Percentiles rank a stretch among this genome's conserved stretches.
Conservation (phyloP, 2,888 invertebrate species). For the Tenthredo notha region DNA sequence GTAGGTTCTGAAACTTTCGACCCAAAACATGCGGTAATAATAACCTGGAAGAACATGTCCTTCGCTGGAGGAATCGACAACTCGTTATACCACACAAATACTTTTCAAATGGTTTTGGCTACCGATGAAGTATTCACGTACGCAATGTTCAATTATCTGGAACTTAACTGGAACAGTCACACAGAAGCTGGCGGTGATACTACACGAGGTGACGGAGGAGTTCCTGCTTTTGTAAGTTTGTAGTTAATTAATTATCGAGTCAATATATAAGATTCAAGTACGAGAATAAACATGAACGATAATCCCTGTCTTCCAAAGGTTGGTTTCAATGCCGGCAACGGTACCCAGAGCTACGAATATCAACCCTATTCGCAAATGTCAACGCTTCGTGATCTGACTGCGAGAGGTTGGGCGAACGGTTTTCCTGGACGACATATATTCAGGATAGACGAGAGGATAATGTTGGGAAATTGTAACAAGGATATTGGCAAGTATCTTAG, state of each 20-base stretch:
- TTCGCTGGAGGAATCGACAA: slow-evolving; percentile 93
- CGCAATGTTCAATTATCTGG: slow-evolving; percentile 95
- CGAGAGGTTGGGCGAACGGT: slow-evolving; percentile 92
- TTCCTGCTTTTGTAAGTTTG: slow-evolving; percentile 90
- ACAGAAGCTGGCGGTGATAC: slow-evolving; percentile 96
- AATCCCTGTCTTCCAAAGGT: slow-evolving; percentile 81
- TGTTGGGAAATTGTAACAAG: slow-evolving; percentile 95
- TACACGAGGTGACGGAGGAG: slow-evolving; percentile 91
- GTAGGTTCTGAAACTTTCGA: slow-evolving; percentile 94
- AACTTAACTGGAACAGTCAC: slow-evolving; percentile 94
- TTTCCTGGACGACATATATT: slow-evolving; percentile 96
- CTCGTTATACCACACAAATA: slow-evolving; percentile 93
- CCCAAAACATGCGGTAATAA: slow-evolving; percentile 93
- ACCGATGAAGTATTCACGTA: slow-evolving; percentile 97
- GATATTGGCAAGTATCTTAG: slow-evolving; percentile 85
- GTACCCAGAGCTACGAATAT: slow-evolving; percentile 93
- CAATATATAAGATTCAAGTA: no score
- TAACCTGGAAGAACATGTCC: slow-evolving; percentile 98
- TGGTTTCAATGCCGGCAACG: slow-evolving; percentile 98
- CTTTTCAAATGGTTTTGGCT: slow-evolving; percentile 96
- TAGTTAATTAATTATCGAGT: not conserved
- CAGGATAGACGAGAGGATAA: slow-evolving; percentile 95
- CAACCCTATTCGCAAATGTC: slow-evolving; percentile 93
- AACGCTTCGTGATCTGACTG: slow-evolving; percentile 90
- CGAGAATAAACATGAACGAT: slow-evolving; percentile 9